These are phyloP conservation scores for Subanguina moxae DNA, from an alignment of 1,140 invertebrate species.

Conservation along the genomic window DNA sequence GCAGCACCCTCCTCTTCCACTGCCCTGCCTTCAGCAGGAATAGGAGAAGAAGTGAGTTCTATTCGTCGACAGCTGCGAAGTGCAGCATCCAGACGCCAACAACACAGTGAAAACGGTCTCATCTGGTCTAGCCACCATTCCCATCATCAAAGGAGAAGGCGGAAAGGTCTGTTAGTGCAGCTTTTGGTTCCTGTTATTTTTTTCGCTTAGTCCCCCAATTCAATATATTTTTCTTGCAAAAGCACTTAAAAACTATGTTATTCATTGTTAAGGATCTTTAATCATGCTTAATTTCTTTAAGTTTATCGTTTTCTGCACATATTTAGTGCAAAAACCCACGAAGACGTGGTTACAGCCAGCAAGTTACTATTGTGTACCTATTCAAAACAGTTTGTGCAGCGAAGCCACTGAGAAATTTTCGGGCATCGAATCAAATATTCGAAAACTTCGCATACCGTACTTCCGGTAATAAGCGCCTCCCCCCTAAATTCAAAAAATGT, in stretches of 20 bases:
- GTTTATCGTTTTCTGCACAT: too few species aligned
- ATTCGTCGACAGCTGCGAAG: not conserved
- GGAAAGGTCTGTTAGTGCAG: not conserved
- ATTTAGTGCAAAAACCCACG: too few species aligned
- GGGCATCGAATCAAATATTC: too few species aligned
- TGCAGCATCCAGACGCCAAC: not conserved
- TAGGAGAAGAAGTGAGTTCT: not conserved
- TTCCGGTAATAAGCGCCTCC: too few species aligned
- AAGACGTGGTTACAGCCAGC: too few species aligned
- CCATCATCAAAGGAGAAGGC: constrained; percentile 1
- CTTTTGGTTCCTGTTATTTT: not conserved
- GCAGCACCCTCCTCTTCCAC: not conserved
- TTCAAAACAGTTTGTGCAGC: too few species aligned
- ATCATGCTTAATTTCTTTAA: not conserved
- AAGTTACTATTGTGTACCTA: too few species aligned
- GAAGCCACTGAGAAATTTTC: too few species aligned
- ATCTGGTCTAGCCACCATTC: not conserved
- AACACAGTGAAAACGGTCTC: not conserved
- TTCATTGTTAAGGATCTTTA: not conserved
- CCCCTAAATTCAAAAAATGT: too few species aligned
- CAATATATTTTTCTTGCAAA: not conserved
- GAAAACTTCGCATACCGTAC: too few species aligned
- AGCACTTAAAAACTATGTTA: not conserved
- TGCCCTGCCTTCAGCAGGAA: not conserved
- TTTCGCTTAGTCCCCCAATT: too few species aligned